These are phyloP conservation scores for Diadema setosum DNA, from an alignment of 35 echinoderm and acorn worm genomes.

Conservation along the genomic window DNA sequence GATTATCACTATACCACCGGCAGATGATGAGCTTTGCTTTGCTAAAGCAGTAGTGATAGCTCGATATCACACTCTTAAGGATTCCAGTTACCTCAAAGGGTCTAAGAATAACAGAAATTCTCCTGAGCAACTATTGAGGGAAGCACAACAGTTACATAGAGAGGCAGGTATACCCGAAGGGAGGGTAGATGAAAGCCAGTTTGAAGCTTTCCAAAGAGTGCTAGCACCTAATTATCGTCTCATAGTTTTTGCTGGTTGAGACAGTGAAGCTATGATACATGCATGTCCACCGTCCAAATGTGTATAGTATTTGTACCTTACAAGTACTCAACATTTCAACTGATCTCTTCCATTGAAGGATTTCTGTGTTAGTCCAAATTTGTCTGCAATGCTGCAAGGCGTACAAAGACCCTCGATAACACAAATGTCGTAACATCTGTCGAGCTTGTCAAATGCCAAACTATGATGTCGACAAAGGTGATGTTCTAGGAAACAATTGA, in stretches of 20 bases:
- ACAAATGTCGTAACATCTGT: background rate
- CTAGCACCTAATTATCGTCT: background rate
- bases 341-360: background rate
- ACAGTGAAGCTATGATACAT: background rate
- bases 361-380: background rate
- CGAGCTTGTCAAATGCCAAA: background rate
- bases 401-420: background rate
- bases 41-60: background rate
- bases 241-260: background rate
- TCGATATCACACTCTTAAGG: background rate
- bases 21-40: background rate
- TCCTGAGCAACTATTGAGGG: background rate
- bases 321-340: background rate
- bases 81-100: background rate
- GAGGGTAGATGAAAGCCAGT: background rate
- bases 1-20: background rate
- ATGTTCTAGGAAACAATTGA: too few species aligned
- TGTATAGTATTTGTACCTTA: background rate
- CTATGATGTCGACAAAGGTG: background rate
- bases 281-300: background rate
- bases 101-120: background rate
- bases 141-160: background rate
- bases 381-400: background rate
- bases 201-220: background rate
- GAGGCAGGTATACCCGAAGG: background rate